Conservation (phyloP, 2,113 vertebrate species). For the Grammomys surdaster region DNA sequence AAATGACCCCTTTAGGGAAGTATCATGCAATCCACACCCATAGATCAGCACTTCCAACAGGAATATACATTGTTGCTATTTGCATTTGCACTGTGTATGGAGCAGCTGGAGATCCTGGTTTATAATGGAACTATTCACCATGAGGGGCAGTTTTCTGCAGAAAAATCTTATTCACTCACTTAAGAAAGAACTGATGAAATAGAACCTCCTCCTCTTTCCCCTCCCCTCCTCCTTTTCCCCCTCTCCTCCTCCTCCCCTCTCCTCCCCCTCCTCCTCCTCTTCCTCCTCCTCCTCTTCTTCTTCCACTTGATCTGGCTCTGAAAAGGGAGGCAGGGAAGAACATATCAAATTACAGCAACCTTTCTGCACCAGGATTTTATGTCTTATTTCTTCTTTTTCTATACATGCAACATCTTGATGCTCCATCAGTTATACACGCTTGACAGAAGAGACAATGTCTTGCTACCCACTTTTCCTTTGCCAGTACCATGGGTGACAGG, state of each 20-base stretch:
- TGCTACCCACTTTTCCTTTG: conserved; percentile 48
- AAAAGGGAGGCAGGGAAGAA: conserved; percentile 20
- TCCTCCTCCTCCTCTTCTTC: not conserved
- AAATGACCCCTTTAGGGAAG: not conserved
- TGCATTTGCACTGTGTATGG: conserved; percentile 26
- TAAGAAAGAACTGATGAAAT: conserved; percentile 51
- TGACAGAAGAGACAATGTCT: conserved; percentile 54
- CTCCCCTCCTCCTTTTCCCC: not conserved
- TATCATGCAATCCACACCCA: not conserved
- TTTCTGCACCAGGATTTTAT: conserved; percentile 42
- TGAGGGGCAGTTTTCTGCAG: not conserved
- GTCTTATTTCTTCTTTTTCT: conserved; percentile 60
- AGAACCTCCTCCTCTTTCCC: not conserved
- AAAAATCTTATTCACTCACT: conserved; percentile 44
- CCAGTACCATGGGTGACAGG: conserved; percentile 13
- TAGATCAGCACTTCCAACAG: not conserved
- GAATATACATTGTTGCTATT: not conserved
- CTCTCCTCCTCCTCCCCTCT: no score
- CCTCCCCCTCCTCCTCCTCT: not conserved
- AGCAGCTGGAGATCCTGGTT: not conserved
- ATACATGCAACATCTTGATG: not conserved
- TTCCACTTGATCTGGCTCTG: not conserved
- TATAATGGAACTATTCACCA: conserved; percentile 43
- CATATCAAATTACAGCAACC: conserved; percentile 55
- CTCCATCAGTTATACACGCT: conserved; percentile 31